phyloP scores from a whole-genome alignment of 2,797 vertebrate species.

The Molossus alvarezi region DNA sequence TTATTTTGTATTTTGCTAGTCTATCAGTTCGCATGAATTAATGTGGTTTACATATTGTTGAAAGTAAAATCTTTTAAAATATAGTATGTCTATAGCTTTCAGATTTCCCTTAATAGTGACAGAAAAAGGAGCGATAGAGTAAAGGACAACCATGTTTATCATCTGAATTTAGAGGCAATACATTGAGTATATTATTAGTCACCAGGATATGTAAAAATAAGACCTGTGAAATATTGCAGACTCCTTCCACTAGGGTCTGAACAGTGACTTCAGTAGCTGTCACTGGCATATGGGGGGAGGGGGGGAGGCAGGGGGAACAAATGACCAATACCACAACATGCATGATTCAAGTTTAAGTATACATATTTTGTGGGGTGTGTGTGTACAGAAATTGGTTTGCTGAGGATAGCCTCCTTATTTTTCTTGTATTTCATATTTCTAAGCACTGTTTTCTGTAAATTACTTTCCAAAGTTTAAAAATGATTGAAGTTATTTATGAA shows the following conservation, averaged over 20 bases:
- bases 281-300: background rate
- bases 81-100: constrained; percentile 21
- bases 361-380: background rate
- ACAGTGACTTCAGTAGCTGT: constrained; percentile 39
- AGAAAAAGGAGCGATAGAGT: constrained; percentile 37
- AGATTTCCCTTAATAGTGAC: constrained; percentile 49
- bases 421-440: constrained; percentile 21
- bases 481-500: background rate
- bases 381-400: background rate
- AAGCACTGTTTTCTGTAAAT: constrained; percentile 13
- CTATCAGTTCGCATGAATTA: constrained; percentile 31
- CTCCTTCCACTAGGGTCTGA: constrained; percentile 69
- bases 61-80: constrained; percentile 53
- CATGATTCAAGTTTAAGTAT: constrained; percentile 31
- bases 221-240: constrained; percentile 70
- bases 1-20: constrained; percentile 7
- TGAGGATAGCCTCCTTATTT: background rate
- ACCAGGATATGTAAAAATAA: constrained; percentile 62
- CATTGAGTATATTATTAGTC: constrained; percentile 71
- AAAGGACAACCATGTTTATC: constrained; percentile 64
- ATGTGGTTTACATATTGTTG: constrained; percentile 24
- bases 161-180: constrained; percentile 62
- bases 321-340: background rate
- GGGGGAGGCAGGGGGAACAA: background rate
- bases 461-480: constrained; percentile 56